Evolutionary conservation across 2,797 vertebrate species (phyloP).

Genomic region (Coregonus suidteri): DNA sequence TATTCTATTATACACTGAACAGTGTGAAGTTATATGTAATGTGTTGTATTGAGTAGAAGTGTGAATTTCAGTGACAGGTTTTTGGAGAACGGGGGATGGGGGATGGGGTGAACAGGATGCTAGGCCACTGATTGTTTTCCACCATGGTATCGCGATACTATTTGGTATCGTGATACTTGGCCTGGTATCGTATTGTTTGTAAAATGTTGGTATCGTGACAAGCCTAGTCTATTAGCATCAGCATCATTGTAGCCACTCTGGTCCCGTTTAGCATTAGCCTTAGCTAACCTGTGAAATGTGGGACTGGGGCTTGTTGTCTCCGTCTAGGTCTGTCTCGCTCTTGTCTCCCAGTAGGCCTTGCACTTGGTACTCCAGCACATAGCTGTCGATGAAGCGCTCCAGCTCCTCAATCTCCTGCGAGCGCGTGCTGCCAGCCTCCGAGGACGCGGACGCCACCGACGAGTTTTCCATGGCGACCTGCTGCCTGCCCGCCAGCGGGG

Average conservation of each 20-base stretch:
- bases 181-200: too few species aligned
- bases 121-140: too few species aligned
- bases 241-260: neutral
- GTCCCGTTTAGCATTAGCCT: neutral
- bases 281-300: slow-evolving; percentile 82
- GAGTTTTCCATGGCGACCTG: slow-evolving; percentile 91
- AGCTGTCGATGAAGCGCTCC: slow-evolving; percentile 98
- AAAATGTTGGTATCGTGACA: too few species aligned
- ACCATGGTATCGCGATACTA: too few species aligned
- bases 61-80: too few species aligned
- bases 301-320: slow-evolving; percentile 77
- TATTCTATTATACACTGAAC: too few species aligned
- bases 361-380: slow-evolving; percentile 96
- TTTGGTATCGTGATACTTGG: too few species aligned
- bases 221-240: neutral
- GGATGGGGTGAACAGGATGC: too few species aligned
- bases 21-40: too few species aligned
- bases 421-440: slow-evolving; percentile 93
- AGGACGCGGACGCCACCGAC: slow-evolving; percentile 92
- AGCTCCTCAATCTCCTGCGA: slow-evolving; percentile 98
- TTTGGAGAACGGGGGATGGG: too few species aligned
- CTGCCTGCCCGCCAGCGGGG: neutral
- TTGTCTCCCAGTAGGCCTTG: slow-evolving; percentile 93
- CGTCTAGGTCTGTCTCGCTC: slow-evolving; percentile 82
- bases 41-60: too few species aligned